These are phyloP conservation scores for Halocynthia roretzi DNA, from an alignment of 23 tunicate genomes.

Conservation along the genomic window DNA sequence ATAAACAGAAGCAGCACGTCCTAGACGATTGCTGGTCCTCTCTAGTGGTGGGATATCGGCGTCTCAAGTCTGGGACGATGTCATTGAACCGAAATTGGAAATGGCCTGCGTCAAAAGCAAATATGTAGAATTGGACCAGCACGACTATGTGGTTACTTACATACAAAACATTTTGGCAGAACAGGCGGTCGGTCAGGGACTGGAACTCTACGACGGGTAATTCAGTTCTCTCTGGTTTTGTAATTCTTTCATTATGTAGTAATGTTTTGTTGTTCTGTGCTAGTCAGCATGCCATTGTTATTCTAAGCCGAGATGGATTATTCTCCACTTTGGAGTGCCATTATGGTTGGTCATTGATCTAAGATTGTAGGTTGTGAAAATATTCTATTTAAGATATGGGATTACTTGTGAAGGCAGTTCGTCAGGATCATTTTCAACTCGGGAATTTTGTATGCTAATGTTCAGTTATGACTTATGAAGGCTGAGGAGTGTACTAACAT, in stretches of 20 bases:
- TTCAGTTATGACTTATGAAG: too few relatives aligned
- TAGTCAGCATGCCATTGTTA: neutral
- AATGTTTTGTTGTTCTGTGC: neutral
- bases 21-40: conserved; percentile 11
- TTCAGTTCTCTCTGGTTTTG: neutral
- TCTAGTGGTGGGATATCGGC: neutral
- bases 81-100: conserved; percentile 6
- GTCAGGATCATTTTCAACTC: too few relatives aligned
- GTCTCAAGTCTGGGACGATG: neutral
- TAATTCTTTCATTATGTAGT: neutral
- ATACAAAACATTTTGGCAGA: conserved; percentile 17
- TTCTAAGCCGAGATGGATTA: neutral
- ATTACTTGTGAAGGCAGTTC: too few relatives aligned
- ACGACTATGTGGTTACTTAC: conserved; percentile 2
- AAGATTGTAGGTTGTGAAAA: neutral
- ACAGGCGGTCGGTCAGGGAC: conserved; percentile 9
- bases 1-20: conserved; percentile 12
- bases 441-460: too few relatives aligned
- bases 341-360: neutral
- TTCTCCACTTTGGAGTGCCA: neutral
- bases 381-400: neutral
- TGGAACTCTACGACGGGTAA: conserved; percentile 11
- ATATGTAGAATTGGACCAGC: conserved; percentile 1
- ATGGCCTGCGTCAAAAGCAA: conserved; percentile 7
- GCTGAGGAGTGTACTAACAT: too few relatives aligned